Evolutionary conservation across 2,113 vertebrate genomes (phyloP).

Genomic region (Burhinus bistriatus): DNA sequence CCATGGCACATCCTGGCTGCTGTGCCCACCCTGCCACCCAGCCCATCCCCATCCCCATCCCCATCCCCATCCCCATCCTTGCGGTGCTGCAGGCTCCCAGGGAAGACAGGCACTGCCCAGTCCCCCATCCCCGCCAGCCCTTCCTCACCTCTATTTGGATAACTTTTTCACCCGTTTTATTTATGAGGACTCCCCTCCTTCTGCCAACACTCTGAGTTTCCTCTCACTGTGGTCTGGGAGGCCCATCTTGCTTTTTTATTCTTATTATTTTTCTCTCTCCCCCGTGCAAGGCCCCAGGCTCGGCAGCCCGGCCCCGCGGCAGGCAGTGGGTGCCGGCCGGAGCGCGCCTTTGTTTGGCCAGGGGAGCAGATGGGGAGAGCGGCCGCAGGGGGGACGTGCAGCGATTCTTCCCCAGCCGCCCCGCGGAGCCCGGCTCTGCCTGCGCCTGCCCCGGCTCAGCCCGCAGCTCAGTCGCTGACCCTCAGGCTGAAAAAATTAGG

Average conservation of each 20-base stretch:
- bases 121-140: background rate
- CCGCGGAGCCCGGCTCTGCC: background rate
- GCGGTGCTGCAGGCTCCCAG: rapidly evolving
- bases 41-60: background rate
- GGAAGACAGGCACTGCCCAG: background rate
- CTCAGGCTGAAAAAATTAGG: background rate
- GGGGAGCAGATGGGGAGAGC: background rate
- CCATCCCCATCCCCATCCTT: background rate
- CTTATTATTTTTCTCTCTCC: background rate
- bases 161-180: constrained; percentile 51
- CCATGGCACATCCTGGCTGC: rapidly evolving
- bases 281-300: constrained; percentile 36
- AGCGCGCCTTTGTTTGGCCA: background rate
- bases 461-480: rapidly evolving
- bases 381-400: background rate
- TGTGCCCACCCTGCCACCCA: background rate
- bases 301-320: background rate
- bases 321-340: background rate
- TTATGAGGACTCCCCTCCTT: constrained; percentile 42
- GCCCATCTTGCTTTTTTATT: background rate
- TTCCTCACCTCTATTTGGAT: constrained; percentile 56
- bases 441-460: background rate
- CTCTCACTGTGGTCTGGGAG: background rate
- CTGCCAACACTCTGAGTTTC: constrained; percentile 37
- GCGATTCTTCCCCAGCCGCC: background rate